Conservation (phyloP, 2,888 invertebrate genomes). For the Mesorhabditis sp. region DNA sequence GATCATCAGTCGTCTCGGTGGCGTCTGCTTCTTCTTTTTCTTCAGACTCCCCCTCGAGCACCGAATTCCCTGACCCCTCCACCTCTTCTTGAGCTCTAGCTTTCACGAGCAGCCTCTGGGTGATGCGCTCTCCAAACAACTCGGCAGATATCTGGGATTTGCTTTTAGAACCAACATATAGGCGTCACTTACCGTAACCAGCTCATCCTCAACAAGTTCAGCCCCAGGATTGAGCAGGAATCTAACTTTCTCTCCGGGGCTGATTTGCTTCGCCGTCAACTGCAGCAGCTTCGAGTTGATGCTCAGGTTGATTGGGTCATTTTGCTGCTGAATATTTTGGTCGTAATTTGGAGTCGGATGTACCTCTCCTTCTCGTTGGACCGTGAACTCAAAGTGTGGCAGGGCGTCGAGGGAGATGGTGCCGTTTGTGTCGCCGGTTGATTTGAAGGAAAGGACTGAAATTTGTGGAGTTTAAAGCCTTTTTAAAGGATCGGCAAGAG, state of each 20-base stretch:
- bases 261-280: not conserved
- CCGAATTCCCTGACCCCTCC: not conserved
- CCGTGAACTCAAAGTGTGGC: not conserved
- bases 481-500: no score
- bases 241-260: not conserved
- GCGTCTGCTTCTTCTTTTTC: not conserved
- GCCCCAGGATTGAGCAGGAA: not conserved
- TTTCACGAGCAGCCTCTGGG: not conserved
- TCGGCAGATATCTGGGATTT: not conserved
- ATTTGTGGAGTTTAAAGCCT: not conserved
- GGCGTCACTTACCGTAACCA: not conserved
- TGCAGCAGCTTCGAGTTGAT: not conserved
- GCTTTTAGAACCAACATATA: not conserved
- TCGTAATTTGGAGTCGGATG: not conserved
- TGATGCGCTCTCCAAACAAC: not conserved
- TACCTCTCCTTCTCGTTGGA: constrained; percentile 1
- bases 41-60: not conserved
- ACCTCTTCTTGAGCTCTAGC: no score
- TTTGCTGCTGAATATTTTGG: not conserved
- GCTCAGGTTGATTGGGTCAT: not conserved
- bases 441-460: not conserved
- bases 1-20: no score
- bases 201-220: not conserved
- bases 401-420: not conserved
- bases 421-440: not conserved